Conservation (phyloP, 2,888 invertebrate species). For the Amiota communis region DNA sequence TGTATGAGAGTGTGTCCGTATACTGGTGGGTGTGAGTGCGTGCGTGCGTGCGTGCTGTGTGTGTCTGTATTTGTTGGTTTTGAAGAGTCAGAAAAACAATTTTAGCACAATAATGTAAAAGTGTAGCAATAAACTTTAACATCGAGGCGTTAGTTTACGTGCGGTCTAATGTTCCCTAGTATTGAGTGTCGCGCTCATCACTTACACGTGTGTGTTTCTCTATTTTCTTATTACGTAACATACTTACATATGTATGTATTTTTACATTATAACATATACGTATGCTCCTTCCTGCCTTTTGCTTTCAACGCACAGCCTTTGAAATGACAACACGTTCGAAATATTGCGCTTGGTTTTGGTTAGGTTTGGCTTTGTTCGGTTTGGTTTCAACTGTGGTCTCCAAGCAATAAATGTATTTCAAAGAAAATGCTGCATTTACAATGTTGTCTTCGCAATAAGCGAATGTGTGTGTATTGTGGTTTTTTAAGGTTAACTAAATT, state of each 20-base stretch:
- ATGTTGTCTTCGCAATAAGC: background rate
- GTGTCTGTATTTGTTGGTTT: conserved; percentile 1
- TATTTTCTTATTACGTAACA: background rate
- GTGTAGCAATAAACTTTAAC: conserved; percentile 49
- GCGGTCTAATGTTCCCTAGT: conserved; percentile 9
- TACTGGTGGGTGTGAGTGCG: background rate
- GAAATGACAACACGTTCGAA: conserved; percentile 11
- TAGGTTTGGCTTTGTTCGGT: background rate
- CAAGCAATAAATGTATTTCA: conserved; percentile 21
- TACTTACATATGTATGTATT: too few relatives aligned
- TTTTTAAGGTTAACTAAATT: too few relatives aligned
- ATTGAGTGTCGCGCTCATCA: background rate
- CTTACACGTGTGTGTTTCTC: background rate
- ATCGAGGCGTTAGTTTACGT: conserved; percentile 36
- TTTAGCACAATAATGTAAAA: conserved; percentile 31
- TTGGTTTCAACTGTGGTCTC: conserved; percentile 10
- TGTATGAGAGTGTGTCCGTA: background rate
- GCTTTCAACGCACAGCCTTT: background rate
- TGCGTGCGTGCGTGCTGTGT: background rate
- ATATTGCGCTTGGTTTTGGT: background rate
- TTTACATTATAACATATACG: too few relatives aligned
- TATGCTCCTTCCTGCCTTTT: background rate
- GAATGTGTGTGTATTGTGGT: too few relatives aligned
- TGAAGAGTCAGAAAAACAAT: conserved; percentile 14
- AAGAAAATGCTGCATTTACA: background rate